Base-by-base conservation (phyloP, 2,113 vertebrate species). In the Podarcis cretensis region DNA sequence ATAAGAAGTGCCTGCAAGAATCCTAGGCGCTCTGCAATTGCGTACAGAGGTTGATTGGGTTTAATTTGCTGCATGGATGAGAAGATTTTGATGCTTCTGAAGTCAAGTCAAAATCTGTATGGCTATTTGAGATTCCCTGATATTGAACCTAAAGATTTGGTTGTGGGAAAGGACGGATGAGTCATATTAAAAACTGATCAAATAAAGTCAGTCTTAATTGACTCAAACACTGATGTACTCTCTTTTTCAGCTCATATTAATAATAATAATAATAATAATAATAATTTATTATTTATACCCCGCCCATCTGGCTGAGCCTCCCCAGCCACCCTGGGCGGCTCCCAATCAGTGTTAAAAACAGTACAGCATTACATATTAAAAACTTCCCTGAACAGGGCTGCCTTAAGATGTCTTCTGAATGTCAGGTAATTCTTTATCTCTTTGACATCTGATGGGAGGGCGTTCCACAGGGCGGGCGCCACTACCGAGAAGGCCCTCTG, bases 121-220 rank as follows among this genome's bases (percentile, higher is more conserved):
- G 75, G 74, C 85, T 68, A 23, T 48, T 78, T n/a, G 59, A 86
- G 85, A 48, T 86, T 69, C 71, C 73, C 81, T 66, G 80, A 88
- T 83, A 21, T 27, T 5, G 27, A 63, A 54, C 27, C 37, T 48
- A n/a, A 82, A 66, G 59, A 83, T 76, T 43, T 65, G 27, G 27
- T 25, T 35, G 35, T 27, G 80, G 59, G 30, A 68, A 88, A 21
- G 25, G 54, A 83, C 2, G 1, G 57, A 5, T 14, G 13, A 2
- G 30, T 8, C 32, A 5, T 85, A 27, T 12, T 54, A 5, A 69
- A 54, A 69, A 43, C 13, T 5, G 21, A 87, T 75, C 37, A 57
- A 73, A 74, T 74, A 37, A 40, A 54, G 68, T 14, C 71, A 69
- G 63, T 23, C 40, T 18, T 21, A 9, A 77, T 27, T 54, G 73